phyloP scores from a whole-genome alignment of 2,113 vertebrate species.

The Brachyhypopomus occidentalis region DNA sequence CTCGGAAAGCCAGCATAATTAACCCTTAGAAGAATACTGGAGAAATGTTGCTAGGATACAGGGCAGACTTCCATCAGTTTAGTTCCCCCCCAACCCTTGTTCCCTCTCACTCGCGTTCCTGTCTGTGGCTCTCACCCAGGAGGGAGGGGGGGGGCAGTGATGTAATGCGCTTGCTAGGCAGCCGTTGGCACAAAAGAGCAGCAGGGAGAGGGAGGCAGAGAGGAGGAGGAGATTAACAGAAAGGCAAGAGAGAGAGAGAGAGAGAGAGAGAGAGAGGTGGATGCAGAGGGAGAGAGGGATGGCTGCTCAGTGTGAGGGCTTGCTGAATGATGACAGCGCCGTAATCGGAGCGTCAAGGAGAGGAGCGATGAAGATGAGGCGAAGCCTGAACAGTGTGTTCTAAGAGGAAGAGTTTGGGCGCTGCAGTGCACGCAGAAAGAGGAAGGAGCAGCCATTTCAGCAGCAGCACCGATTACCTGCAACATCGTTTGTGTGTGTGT shows the following conservation, averaged over 20 bases:
- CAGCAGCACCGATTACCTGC: slow-evolving; percentile 40
- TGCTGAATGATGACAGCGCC: slow-evolving; percentile 43
- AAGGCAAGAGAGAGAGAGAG: slow-evolving; percentile 19
- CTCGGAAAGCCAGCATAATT: slow-evolving; percentile 41
- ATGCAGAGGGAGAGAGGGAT: slow-evolving; percentile 19
- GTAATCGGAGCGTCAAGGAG: slow-evolving; percentile 23
- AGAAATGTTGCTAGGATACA: slow-evolving; percentile 59
- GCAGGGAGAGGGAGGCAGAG: slow-evolving; percentile 35
- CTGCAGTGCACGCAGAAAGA: slow-evolving; percentile 22
- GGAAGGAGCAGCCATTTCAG: slow-evolving; percentile 27
- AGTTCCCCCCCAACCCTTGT: not conserved
- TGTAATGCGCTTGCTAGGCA: slow-evolving; percentile 70
- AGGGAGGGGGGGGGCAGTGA: slow-evolving; percentile 60
- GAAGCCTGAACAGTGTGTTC: not conserved
- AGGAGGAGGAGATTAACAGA: slow-evolving; percentile 35
- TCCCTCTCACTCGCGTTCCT: slow-evolving; percentile 5
- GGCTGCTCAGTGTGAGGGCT: slow-evolving; percentile 2
- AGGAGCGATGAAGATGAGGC: not conserved
- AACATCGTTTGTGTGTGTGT: slow-evolving; percentile 52
- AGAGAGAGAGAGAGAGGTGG: not conserved
- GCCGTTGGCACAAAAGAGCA: slow-evolving; percentile 69
- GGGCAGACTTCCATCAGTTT: slow-evolving; percentile 45
- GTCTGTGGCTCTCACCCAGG: slow-evolving; percentile 37
- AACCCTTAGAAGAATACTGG: slow-evolving; percentile 32
- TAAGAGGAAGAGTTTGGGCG: slow-evolving; percentile 15